Evolutionary conservation across 2,888 invertebrate genomes (phyloP).

Genomic region (Erynnis tages): DNA sequence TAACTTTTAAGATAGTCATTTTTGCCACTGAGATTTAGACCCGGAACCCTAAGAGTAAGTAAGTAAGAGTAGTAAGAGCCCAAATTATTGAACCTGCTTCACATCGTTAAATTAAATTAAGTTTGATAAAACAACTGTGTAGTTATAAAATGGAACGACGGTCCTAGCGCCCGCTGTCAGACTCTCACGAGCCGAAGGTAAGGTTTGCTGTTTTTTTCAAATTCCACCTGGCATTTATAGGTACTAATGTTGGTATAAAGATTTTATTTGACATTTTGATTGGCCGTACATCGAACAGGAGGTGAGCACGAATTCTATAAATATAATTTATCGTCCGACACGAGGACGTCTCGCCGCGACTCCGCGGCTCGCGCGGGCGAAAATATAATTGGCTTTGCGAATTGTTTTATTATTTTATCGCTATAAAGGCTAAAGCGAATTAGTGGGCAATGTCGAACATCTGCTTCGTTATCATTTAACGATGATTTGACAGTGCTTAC

Average conservation of each 20-base stretch:
- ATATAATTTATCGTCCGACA: constrained; percentile 14
- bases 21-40: too few relatives aligned
- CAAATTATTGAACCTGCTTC: too few relatives aligned
- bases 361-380: constrained; percentile 23
- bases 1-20: too few relatives aligned
- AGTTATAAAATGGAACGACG: too few relatives aligned
- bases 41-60: too few relatives aligned
- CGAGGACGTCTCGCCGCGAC: constrained; percentile 21
- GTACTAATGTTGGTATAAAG: constrained; percentile 6
- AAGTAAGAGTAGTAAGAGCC: too few relatives aligned
- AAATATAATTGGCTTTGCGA: constrained; percentile 31
- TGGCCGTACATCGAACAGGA: constrained; percentile 17
- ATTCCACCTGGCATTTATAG: constrained; percentile 8
- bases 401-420: constrained; percentile 31
- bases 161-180: too few relatives aligned
- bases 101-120: too few relatives aligned
- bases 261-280: constrained; percentile 23
- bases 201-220: too few relatives aligned
- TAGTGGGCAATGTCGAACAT: constrained; percentile 22
- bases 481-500: not conserved
- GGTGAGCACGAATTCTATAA: constrained; percentile 12
- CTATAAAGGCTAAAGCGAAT: constrained; percentile 25
- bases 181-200: too few relatives aligned
- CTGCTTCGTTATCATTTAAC: constrained; percentile 18
- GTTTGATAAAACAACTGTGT: too few relatives aligned